Conservation (phyloP, 2,113 vertebrate genomes). For the Megaleporinus macrocephalus region DNA sequence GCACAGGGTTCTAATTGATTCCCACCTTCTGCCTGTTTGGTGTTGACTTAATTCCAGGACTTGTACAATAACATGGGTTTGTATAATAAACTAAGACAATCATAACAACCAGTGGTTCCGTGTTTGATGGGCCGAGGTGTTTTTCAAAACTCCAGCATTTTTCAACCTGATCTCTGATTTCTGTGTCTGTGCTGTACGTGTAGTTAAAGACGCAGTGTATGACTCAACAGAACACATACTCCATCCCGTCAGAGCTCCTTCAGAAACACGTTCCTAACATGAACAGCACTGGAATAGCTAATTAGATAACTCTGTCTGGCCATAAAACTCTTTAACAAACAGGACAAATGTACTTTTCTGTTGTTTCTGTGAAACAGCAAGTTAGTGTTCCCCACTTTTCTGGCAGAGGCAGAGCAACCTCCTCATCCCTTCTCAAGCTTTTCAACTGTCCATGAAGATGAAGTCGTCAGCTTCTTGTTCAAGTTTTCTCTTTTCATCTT, state of each 20-base stretch:
- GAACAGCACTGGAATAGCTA: no score
- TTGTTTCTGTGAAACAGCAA: neutral
- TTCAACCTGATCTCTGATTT: neutral
- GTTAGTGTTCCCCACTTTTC: neutral
- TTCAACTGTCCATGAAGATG: no score
- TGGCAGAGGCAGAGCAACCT: neutral
- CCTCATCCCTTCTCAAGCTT: no score
- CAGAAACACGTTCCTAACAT: no score
- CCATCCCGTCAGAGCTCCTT: no score
- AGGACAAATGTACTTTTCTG: neutral
- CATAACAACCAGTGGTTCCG: neutral
- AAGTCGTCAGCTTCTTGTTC: no score
- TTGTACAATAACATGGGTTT: neutral
- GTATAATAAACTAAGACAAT: neutral
- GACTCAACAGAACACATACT: no score
- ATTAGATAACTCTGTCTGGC: no score
- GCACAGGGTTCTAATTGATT: neutral
- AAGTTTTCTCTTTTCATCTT: no score
- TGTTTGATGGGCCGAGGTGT: neutral
- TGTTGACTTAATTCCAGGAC: constrained; percentile 1
- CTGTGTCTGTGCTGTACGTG: neutral
- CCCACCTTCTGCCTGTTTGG: neutral
- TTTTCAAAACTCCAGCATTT: neutral
- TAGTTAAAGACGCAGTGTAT: no score
- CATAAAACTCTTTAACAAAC: no score